Conservation (phyloP, 2,113 vertebrate species). For the Planiliza haematocheilus region DNA sequence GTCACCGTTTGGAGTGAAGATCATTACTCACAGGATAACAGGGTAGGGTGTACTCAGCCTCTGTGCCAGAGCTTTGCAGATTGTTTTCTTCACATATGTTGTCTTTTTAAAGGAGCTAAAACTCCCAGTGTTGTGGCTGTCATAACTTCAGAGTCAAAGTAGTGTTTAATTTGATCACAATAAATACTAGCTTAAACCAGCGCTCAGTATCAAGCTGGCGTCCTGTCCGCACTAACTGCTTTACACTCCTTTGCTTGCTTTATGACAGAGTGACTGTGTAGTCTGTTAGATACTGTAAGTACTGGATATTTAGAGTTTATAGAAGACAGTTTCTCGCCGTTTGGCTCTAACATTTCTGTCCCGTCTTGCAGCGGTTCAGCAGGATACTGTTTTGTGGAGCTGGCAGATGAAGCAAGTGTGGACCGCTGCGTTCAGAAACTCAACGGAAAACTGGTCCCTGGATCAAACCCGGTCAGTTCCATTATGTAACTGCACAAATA, state of each 20-base stretch:
- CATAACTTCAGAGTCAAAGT: background rate
- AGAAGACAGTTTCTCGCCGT: background rate
- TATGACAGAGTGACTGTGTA: too few species aligned
- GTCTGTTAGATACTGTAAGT: too few species aligned
- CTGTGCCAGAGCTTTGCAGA: too few species aligned
- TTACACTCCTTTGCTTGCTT: too few species aligned
- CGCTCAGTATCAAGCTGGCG: background rate
- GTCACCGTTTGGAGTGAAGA: constrained; percentile 84
- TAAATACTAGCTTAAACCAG: background rate
- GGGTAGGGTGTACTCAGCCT: constrained; percentile 70
- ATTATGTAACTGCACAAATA: constrained; percentile 37
- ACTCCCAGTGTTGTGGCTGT: too few species aligned
- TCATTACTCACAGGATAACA: constrained; percentile 85
- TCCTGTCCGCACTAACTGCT: background rate
- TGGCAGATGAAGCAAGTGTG: constrained; percentile 85
- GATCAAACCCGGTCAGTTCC: constrained; percentile 85
- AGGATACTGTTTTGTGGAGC: constrained; percentile 88
- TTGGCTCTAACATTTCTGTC: background rate
- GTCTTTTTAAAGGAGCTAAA: too few species aligned
- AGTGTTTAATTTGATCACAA: background rate
- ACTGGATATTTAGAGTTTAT: background rate
- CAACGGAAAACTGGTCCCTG: constrained; percentile 86
- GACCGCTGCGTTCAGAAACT: constrained; percentile 85
- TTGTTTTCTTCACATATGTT: too few species aligned
- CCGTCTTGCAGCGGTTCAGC: constrained; percentile 76